Base-by-base conservation (phyloP, 2,797 vertebrate genomes). In the Gymnopithys bicolor region DNA sequence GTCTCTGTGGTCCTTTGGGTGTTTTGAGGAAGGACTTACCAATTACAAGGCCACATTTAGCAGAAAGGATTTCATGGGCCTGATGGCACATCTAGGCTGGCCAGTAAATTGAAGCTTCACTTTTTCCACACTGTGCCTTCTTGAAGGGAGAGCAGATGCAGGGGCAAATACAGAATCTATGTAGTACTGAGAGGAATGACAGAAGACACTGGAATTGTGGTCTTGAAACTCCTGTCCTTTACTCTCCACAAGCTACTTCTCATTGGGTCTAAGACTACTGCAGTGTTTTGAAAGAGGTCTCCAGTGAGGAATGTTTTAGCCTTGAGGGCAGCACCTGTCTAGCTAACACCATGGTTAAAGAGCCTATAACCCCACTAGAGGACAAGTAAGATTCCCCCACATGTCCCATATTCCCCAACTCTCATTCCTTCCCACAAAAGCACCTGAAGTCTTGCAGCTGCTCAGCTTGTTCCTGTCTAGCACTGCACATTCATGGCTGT, bases 371-470 rank as follows among this genome's bases (percentile, higher is more conserved):
- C 10, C 33, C 39, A 62, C 53, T 66, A 48, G 5, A 58, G 73
- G 35, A 77, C 17, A 35, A 91, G 12, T 25, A 53, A 55, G 49
- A 64, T 90, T 90, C 10, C 59, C 48, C 39, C 13, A 51, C 51
- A 78, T 41, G 53, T 58, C 35, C 27, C 9, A 13, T 67, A 85
- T 83, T 77, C 48, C 43, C 62, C 70, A 46, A 45, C 13, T 74
- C 46, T 91, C 62, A 35, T 43, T 85, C 32, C 55, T 93, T 95
- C 52, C 28, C 84, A 69, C 28, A 82, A 84, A 83, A 88, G n/a
- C 39, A 80, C 43, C 56, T 88, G 55, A 95, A 84, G 35, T 27
- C 32, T 85, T 74, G 55, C 91, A 93, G 91, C 84, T 95, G 92
- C 78, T 92, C 63, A n/a, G 56, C 68, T 88, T n/a, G 43, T 83